A percentile compares a stretch with the other conserved stretches of the same genome.
Conservation (phyloP, 2,797 vertebrate genomes). For the Poeciliopsis infans region DNA sequence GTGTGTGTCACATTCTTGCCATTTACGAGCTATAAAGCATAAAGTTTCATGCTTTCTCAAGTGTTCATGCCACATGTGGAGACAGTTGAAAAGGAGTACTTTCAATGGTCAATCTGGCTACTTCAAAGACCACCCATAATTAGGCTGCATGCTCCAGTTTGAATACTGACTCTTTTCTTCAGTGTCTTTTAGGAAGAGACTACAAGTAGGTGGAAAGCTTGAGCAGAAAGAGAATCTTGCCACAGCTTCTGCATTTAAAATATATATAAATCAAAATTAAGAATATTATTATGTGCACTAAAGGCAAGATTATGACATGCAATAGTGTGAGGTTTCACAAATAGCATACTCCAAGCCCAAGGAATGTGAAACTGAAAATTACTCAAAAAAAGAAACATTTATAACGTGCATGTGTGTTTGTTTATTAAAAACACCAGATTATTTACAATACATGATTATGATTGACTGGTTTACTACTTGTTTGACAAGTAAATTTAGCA, state of each 20-base stretch:
- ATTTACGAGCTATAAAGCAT: conserved; percentile 65
- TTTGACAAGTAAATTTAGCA: neutral
- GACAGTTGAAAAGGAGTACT: conserved; percentile 67
- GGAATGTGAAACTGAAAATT: neutral
- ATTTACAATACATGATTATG: neutral
- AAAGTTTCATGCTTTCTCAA: conserved; percentile 51
- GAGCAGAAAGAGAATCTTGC: neutral
- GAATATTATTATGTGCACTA: neutral
- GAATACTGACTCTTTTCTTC: neutral
- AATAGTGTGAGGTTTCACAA: neutral
- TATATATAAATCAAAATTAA: neutral
- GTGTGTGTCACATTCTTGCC: conserved; percentile 30
- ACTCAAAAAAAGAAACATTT: neutral
- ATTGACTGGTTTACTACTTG: neutral
- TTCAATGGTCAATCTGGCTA: conserved; percentile 52
- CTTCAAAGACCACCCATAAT: conserved; percentile 78
- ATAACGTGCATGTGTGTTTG: neutral
- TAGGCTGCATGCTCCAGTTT: conserved; percentile 40
- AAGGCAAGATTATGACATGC: neutral
- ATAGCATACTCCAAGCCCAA: neutral
- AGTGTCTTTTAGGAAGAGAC: neutral
- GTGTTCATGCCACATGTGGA: conserved; percentile 67
- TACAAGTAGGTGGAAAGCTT: neutral
- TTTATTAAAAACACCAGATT: neutral
- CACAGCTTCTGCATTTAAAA: neutral